phyloP scores from a whole-genome alignment of 2,888 invertebrate species.

The Tromatobia lineatoria region DNA sequence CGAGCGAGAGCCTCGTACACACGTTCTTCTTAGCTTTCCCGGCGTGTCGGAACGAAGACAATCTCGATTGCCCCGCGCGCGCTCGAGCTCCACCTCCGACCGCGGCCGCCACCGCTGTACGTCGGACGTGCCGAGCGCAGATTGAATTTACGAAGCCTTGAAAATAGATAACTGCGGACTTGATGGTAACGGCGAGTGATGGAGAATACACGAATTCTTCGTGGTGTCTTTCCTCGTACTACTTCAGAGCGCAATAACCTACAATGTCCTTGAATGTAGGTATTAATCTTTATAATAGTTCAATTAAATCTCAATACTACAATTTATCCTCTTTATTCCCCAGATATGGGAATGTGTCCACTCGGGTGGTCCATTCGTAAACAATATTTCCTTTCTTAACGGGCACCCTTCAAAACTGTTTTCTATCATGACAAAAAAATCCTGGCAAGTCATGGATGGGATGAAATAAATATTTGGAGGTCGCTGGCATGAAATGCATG shows the following conservation, averaged over 20 bases:
- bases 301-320: background rate
- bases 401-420: no score
- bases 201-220: constrained; percentile 15
- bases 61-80: constrained; percentile 65
- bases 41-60: constrained; percentile 65
- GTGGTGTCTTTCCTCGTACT: background rate
- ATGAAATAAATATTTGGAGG: no score
- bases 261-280: constrained; percentile 13
- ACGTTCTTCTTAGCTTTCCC: constrained; percentile 62
- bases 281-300: background rate
- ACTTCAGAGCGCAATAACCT: background rate
- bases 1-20: constrained; percentile 36
- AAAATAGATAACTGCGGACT: constrained; percentile 59
- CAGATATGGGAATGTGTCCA: background rate
- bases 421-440: no score
- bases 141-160: constrained; percentile 66
- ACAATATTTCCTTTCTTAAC: no score
- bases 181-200: constrained; percentile 14
- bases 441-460: no score
- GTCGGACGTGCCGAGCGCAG: constrained; percentile 61
- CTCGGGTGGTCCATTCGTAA: background rate
- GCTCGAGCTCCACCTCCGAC: constrained; percentile 52
- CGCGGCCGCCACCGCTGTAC: constrained; percentile 25
- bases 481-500: no score
- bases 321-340: background rate